Percentiles rank a stretch among this genome's conserved stretches.
Conservation (phyloP, 2,113 vertebrate species). For the Paradoxurus hermaphroditus region DNA sequence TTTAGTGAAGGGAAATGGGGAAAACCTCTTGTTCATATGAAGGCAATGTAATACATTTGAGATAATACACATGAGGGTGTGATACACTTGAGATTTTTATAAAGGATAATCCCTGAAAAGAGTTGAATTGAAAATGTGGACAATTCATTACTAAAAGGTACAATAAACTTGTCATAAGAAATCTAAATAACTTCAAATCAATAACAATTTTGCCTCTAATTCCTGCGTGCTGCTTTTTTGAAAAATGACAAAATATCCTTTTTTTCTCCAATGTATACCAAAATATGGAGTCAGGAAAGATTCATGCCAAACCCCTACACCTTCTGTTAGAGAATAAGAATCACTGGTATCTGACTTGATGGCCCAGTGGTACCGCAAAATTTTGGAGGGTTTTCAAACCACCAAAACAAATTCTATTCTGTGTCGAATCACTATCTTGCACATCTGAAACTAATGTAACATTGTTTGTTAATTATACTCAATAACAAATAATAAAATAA, state of each 20-base stretch:
- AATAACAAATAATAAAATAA: not conserved
- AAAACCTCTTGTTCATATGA: not conserved
- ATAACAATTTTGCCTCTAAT: not conserved
- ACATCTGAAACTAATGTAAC: not conserved
- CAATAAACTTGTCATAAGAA: not conserved
- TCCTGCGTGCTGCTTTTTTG: not conserved
- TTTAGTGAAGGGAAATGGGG: not conserved
- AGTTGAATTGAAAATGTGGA: not conserved
- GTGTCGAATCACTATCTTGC: not conserved
- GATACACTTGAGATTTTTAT: not conserved
- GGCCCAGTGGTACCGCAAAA: not conserved
- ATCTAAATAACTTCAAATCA: not conserved
- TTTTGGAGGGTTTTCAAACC: not conserved
- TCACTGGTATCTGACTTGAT: not conserved
- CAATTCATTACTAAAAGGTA: not conserved
- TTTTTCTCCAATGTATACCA: not conserved
- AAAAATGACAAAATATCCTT: not conserved
- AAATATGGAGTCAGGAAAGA: not conserved
- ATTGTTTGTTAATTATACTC: not conserved
- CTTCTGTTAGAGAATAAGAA: not conserved
- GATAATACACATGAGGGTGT: too few relatives aligned
- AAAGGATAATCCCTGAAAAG: not conserved
- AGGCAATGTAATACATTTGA: not conserved
- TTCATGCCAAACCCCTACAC: too few relatives aligned
- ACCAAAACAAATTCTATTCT: not conserved